Conservation (phyloP, 1,140 invertebrate genomes). For the Bombus balteatus region DNA sequence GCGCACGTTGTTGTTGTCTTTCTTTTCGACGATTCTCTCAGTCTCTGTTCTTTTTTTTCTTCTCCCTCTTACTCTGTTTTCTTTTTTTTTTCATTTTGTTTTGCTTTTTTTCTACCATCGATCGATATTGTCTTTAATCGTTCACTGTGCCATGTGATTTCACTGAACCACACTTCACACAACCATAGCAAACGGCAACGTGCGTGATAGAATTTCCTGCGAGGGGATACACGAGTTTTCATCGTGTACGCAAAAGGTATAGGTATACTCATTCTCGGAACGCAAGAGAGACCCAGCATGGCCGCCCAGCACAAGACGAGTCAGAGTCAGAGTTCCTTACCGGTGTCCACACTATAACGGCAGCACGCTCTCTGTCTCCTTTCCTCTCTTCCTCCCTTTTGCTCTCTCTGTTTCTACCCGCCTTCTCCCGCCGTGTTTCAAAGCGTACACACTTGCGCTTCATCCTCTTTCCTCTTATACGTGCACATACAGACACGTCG, state of each 20-base stretch:
- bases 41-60: no score
- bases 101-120: neutral
- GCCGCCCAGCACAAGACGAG: conserved; percentile 65
- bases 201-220: conserved; percentile 34
- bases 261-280: conserved; percentile 58
- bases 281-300: conserved; percentile 67
- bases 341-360: conserved; percentile 54
- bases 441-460: conserved; percentile 22
- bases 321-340: conserved; percentile 54
- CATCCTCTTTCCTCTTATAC: conserved; percentile 14
- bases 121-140: neutral
- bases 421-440: conserved; percentile 40
- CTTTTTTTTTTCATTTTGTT: neutral
- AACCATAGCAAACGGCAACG: conserved; percentile 22
- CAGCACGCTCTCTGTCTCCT: conserved; percentile 21
- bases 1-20: conserved; percentile 28
- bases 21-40: no score
- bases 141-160: neutral
- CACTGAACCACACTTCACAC: neutral
- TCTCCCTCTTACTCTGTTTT: no score
- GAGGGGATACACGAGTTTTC: conserved; percentile 47
- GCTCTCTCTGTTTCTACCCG: conserved; percentile 29
- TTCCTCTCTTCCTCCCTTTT: conserved; percentile 32
- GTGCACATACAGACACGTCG: conserved; percentile 19
- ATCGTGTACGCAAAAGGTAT: conserved; percentile 51